Evolutionary conservation across 2,113 vertebrate genomes (phyloP).

Genomic region (Ornithorhynchus anatinus): DNA sequence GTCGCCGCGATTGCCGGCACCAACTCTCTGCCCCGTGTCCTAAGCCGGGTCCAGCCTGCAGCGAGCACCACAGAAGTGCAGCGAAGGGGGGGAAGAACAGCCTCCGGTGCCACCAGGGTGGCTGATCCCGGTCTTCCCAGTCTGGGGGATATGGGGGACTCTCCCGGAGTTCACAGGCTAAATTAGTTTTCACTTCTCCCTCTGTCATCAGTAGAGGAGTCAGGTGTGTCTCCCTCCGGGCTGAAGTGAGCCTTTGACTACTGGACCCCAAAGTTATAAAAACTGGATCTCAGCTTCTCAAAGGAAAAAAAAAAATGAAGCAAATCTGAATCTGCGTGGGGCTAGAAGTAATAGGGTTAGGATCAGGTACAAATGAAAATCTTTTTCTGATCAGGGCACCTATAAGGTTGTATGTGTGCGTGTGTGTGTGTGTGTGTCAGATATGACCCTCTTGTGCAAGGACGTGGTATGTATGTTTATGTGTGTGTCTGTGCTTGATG

Average conservation of each 20-base stretch:
- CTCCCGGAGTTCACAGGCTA: background rate
- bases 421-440: constrained; percentile 8
- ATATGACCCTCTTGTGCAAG: constrained; percentile 11
- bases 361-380: constrained; percentile 22
- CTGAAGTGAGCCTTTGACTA: constrained; percentile 52
- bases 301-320: too few species aligned
- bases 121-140: background rate
- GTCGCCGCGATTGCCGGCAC: constrained; percentile 2
- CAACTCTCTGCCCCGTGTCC: background rate
- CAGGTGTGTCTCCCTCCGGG: constrained; percentile 39
- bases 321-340: too few species aligned
- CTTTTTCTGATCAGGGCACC: constrained; percentile 1
- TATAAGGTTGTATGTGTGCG: constrained; percentile 16
- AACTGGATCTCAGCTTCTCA: too few species aligned
- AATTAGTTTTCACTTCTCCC: constrained; percentile 9
- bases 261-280: constrained; percentile 47
- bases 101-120: background rate
- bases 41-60: background rate
- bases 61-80: background rate
- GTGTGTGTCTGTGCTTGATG: constrained; percentile 2
- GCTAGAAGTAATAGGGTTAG: constrained; percentile 25
- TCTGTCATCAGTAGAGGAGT: constrained; percentile 30
- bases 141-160: background rate
- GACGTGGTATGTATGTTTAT: background rate
- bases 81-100: background rate